These are phyloP conservation scores for Sebastes baramenuke DNA, from an alignment of 2,797 vertebrate species.

Conservation along the genomic window DNA sequence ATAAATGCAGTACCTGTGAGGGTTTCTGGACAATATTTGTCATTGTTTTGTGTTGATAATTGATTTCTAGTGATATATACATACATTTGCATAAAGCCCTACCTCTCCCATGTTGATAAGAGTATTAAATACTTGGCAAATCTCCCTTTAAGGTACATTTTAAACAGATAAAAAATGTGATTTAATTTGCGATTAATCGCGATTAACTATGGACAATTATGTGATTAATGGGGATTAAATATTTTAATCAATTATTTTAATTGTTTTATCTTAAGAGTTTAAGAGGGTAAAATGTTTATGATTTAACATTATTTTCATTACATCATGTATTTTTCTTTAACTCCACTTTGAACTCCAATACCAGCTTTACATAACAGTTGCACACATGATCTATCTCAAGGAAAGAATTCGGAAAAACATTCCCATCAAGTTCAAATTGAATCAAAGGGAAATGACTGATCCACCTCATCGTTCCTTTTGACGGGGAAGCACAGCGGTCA, in stretches of 20 bases:
- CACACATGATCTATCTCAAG: constrained; percentile 29
- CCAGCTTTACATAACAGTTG: not conserved
- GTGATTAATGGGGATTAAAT: no score
- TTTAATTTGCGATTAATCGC: fast-evolving
- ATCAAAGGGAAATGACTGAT: constrained; percentile 43
- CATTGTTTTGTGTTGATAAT: no score
- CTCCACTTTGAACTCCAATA: not conserved
- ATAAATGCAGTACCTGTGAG: no score
- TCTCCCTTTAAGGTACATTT: no score
- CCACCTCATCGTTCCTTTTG: constrained; percentile 56
- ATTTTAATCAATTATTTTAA: no score
- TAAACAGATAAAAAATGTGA: no score
- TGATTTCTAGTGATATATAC: no score
- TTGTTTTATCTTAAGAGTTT: not conserved
- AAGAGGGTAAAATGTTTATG: not conserved
- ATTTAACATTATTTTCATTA: not conserved
- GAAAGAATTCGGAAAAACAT: constrained; percentile 48
- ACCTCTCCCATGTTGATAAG: no score
- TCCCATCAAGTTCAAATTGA: constrained; percentile 56
- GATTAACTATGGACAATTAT: no score
- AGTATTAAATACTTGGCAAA: no score
- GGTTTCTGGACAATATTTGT: no score
- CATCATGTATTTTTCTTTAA: not conserved
- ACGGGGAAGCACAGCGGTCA: constrained; percentile 67
- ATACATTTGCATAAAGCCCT: no score